A percentile compares a stretch with the other conserved stretches of the same genome.
Conservation (phyloP, 2,113 vertebrate genomes). For the Speoplatyrhinus poulsoni region DNA sequence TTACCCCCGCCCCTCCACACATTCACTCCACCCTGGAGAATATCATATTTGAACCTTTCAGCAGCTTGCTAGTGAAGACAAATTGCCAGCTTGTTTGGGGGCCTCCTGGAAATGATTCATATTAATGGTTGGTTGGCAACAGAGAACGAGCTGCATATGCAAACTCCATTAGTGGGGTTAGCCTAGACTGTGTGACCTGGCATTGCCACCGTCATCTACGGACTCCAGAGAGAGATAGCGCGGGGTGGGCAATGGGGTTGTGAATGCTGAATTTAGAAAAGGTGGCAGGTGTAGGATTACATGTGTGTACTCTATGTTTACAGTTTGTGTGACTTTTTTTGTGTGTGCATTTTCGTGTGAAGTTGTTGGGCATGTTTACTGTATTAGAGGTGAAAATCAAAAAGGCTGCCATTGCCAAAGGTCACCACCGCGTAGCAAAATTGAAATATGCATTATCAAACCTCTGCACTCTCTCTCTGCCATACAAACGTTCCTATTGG, state of each 20-base stretch:
- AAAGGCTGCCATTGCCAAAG: too few species aligned
- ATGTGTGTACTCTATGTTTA: background rate
- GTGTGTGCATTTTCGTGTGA: too few species aligned
- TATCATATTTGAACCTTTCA: constrained; percentile 76
- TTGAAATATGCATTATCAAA: too few species aligned
- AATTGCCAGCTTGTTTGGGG: constrained; percentile 75
- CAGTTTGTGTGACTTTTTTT: too few species aligned
- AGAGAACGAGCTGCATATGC: constrained; percentile 71
- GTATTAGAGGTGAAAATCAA: too few species aligned
- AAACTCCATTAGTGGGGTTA: constrained; percentile 80
- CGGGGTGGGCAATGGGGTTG: background rate
- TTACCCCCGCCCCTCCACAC: constrained; percentile 10
- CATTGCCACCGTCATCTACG: constrained; percentile 45
- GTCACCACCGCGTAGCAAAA: too few species aligned
- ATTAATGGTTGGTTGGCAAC: constrained; percentile 78
- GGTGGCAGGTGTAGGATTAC: constrained; percentile 49
- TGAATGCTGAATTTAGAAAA: constrained; percentile 30
- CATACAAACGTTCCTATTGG: too few species aligned
- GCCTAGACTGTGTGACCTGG: constrained; percentile 67
- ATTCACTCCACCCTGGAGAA: constrained; percentile 65
- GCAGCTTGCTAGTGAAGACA: constrained; percentile 78
- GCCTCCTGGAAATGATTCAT: constrained; percentile 76
- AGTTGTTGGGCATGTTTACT: too few species aligned
- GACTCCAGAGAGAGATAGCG: constrained; percentile 24
- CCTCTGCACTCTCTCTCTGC: too few species aligned